Evolutionary conservation across 1,140 invertebrate species (phyloP), one percentile per base, ranked within the genome.

Genomic region (Phymorhynchus buccinoides): DNA sequence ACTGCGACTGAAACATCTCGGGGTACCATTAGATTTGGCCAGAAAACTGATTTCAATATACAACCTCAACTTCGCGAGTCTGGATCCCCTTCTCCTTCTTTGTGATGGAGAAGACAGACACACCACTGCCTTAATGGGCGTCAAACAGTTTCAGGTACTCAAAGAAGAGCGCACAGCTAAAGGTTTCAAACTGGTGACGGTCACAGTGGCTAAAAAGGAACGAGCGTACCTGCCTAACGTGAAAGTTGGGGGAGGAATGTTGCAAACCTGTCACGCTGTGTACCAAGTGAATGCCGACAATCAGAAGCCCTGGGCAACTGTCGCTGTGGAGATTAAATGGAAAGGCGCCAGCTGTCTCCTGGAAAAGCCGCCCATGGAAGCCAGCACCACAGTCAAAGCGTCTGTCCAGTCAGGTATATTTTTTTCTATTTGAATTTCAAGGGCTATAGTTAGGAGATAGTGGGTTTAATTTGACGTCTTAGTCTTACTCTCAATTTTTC

Each of bases 311-410:
- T 84, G 83, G 83, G 87, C 88, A 18, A 88, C 84, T 16, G 68
- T 89, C 41, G 80, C 84, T 32, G 80, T 90, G 14, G 90, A 90
- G 71, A 48, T 88, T 3, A 68, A 86, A 18, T 90, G 90, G 90
- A 83, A 82, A 82, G 89, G 87, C 12, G 84, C 86, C 3, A 56
- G 84, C 2, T 41, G 44, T 3, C 44, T 89, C 30, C 80, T 90
- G 14, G 87, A 90, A 44, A 83, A 80, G 3, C 90, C 90, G 4
- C 88, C 88, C n/a, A 39, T 82, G 18, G 86, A 89, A 32, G 85
- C 88, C 14, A 88, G 78, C 66, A 86, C 89, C 3, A 78, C 78
- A 9, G 83, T 90, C 37, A 88, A 87, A 79, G 87, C 87, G 1
- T 85, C 84, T 42, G 86, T 89, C 42, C 78, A 52, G 7, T 86